phyloP scores from a whole-genome alignment of 1,140 invertebrate genomes.

The Heterodera carotae region DNA sequence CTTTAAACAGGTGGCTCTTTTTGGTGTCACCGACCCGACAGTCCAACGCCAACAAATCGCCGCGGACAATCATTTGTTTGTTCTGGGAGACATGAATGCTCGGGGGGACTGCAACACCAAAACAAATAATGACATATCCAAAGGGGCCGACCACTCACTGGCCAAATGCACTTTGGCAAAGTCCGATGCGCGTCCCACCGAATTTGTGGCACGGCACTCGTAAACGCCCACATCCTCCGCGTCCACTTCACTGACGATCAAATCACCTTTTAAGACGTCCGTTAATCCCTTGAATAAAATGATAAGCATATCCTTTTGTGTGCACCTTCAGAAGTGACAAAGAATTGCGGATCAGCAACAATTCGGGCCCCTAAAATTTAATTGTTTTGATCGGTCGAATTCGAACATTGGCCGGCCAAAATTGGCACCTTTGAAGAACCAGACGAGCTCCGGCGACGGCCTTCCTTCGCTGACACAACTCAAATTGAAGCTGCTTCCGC shows the following conservation, averaged over 20 bases:
- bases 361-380: constrained; percentile 33
- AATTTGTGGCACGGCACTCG: constrained; percentile 68
- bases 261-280: constrained; percentile 44
- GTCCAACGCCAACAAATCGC: constrained; percentile 54
- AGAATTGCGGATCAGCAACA: constrained; percentile 49
- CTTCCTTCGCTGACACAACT: constrained; percentile 48
- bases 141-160: constrained; percentile 34
- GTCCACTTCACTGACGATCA: constrained; percentile 60
- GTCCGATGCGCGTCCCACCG: constrained; percentile 67
- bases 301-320: neutral
- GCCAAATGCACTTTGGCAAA: constrained; percentile 50
- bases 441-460: constrained; percentile 53
- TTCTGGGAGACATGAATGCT: constrained; percentile 64
- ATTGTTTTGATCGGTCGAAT: neutral
- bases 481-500: constrained; percentile 46
- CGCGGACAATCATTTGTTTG: constrained; percentile 63
- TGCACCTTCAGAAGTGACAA: constrained; percentile 56
- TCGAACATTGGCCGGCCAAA: neutral
- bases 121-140: constrained; percentile 29
- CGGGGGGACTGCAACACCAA: constrained; percentile 65
- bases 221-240: constrained; percentile 68
- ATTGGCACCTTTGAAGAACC: constrained; percentile 58
- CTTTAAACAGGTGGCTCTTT: neutral
- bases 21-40: constrained; percentile 64
- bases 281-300: constrained; percentile 21